Base-by-base conservation (phyloP, 2,113 vertebrate genomes). In the Paradisaea rubra region DNA sequence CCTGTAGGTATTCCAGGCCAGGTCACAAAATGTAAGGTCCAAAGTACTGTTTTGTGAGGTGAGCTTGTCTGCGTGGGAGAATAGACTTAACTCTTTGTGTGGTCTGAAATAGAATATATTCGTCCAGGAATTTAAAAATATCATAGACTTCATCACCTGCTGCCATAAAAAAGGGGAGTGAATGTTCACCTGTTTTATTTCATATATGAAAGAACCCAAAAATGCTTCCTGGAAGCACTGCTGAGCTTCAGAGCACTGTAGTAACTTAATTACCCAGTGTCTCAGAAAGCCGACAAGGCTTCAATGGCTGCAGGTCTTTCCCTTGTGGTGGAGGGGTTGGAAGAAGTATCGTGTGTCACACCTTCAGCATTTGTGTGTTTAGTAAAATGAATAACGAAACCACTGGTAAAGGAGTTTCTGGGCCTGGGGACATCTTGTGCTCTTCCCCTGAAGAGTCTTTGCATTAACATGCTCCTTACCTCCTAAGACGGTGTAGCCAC, bases 331-430 rank as follows among this genome's bases (percentile, higher is more conserved):
- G 30, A 47, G 27, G 24, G 77, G 31, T 7, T 60, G 45, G 35
- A 35, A 47, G 80, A 60, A 33, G 15, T 13, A 35, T 33, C 0
- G 0, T 6, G 9, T 0, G 3, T 72, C 7, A 0, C 41, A 52
- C 18, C 14, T 35, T 39, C 30, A 30, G 30, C 65, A 81, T 13
- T 16, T 63, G 20, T n/a, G 28, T 39, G 59, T 28, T 84, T 19
- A 64, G 49, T 23, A 19, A 47, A 73, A 54, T 0, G 2, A 47
- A 18, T 18, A 56, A 23, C 3, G 4, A 25, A 39, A 41, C 15
- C n/a, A 47, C 23, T n/a, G 9, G 30, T 39, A n/a, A n/a, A 84
- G 30, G 41, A 47, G n/a, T 8, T 6, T 49, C 69, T n/a, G 81
- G 23, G 69, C n/a, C 28, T 28, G n/a, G 41, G 41, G 10, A 13